phyloP scores from a whole-genome alignment of 1,140 invertebrate genomes.

The Amyelois transitella region DNA sequence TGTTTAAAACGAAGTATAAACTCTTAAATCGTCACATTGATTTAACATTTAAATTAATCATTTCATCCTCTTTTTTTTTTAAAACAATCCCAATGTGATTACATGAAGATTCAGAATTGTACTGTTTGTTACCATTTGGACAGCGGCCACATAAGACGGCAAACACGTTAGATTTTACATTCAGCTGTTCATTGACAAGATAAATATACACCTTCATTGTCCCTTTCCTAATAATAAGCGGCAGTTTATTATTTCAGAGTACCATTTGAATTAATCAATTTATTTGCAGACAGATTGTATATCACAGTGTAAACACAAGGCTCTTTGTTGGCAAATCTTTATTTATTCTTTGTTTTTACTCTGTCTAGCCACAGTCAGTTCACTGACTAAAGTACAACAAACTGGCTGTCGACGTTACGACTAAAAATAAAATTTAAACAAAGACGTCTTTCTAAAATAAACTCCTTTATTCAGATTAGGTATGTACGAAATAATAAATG shows the following conservation, averaged over 20 bases:
- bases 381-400: neutral
- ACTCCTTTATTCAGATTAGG: too few relatives aligned
- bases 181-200: slow-evolving; percentile 20
- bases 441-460: too few relatives aligned
- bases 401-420: neutral
- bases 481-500: too few relatives aligned
- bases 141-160: slow-evolving; percentile 19
- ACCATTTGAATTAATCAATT: neutral
- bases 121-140: slow-evolving; percentile 20
- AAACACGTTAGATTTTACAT: neutral
- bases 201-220: neutral
- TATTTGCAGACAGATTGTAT: neutral
- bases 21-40: neutral
- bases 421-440: too few relatives aligned
- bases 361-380: too few relatives aligned
- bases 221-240: neutral
- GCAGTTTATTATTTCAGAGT: neutral
- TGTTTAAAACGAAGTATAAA: neutral
- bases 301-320: slow-evolving; percentile 3
- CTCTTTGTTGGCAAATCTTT: slow-evolving; percentile 9
- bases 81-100: neutral
- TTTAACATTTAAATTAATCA: neutral
- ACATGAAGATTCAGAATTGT: neutral
- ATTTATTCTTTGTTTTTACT: slow-evolving; percentile 2
- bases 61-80: neutral